Evolutionary conservation across 2,888 invertebrate genomes (phyloP).

Genomic region (Euproctis similis): DNA sequence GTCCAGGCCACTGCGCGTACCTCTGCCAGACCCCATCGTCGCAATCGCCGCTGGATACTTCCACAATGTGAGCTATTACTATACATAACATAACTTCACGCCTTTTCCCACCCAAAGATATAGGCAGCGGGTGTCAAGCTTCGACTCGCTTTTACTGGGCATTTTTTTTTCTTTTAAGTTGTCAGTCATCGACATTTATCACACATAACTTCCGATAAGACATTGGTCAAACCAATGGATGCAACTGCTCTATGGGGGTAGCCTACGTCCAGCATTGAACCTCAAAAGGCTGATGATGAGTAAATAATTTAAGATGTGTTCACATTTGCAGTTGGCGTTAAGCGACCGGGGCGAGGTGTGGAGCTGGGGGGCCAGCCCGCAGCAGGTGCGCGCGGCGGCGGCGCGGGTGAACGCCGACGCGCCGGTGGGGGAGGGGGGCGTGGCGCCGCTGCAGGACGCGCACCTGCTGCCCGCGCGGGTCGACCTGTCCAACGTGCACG

Average conservation of each 20-base stretch:
- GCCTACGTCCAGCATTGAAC: too few relatives aligned
- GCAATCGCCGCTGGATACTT: slow-evolving; percentile 78
- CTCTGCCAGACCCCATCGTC: slow-evolving; percentile 44
- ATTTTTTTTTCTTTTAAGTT: too few relatives aligned
- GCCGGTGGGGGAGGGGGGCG: slow-evolving; percentile 4
- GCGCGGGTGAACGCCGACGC: slow-evolving; percentile 47
- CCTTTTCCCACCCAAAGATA: too few relatives aligned
- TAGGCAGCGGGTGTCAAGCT: too few relatives aligned
- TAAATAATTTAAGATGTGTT: too few relatives aligned
- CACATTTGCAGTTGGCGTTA: slow-evolving; percentile 69
- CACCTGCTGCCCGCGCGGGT: slow-evolving; percentile 78
- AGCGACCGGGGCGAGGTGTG: slow-evolving; percentile 59
- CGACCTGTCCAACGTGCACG: slow-evolving; percentile 78
- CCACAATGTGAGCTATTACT: slow-evolving; percentile 79
- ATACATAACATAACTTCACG: too few relatives aligned
- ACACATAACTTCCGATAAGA: too few relatives aligned
- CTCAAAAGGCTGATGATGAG: too few relatives aligned
- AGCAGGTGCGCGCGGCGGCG: slow-evolving; percentile 75
- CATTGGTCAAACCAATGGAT: too few relatives aligned
- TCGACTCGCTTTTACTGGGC: too few relatives aligned
- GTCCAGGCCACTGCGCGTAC: slow-evolving; percentile 74
- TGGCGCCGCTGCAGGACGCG: slow-evolving; percentile 16
- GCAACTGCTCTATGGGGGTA: too few relatives aligned
- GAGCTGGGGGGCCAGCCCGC: slow-evolving; percentile 80
- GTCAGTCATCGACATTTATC: too few relatives aligned